phyloP scores from a whole-genome alignment of 23 tunicate genomes.

The Styela clava region DNA sequence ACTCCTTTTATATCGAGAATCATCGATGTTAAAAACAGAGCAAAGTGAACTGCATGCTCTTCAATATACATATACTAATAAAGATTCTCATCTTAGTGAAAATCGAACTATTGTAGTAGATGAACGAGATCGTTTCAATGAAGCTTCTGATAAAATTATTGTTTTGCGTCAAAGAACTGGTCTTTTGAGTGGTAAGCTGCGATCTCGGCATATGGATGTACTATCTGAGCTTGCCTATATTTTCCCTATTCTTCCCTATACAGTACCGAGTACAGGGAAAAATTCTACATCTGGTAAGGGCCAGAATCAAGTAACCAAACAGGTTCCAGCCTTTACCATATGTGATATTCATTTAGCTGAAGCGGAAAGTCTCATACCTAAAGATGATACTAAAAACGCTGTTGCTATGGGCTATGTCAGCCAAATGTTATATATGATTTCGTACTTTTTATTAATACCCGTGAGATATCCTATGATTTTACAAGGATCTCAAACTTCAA shows the following conservation, averaged over 20 bases:
- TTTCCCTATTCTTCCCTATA: constrained; percentile 43
- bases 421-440: constrained; percentile 72
- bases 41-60: background rate
- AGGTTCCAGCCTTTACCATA: constrained; percentile 23
- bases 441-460: constrained; percentile 58
- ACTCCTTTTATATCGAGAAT: background rate
- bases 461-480: constrained; percentile 64
- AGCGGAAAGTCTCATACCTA: constrained; percentile 49
- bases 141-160: background rate
- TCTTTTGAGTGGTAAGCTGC: constrained; percentile 35
- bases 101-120: background rate
- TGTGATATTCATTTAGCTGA: constrained; percentile 62
- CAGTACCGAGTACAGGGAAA: background rate
- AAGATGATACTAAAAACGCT: constrained; percentile 48
- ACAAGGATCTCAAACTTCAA: constrained; percentile 49
- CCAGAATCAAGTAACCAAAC: background rate
- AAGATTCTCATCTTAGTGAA: background rate
- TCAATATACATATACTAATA: background rate
- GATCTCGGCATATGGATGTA: constrained; percentile 38
- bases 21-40: background rate
- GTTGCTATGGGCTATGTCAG: constrained; percentile 71
- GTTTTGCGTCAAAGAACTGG: background rate
- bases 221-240: constrained; percentile 64
- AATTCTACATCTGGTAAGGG: background rate
- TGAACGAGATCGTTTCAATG: background rate